phyloP scores from a whole-genome alignment of 2,113 vertebrate genomes.

The Ameiurus melas region DNA sequence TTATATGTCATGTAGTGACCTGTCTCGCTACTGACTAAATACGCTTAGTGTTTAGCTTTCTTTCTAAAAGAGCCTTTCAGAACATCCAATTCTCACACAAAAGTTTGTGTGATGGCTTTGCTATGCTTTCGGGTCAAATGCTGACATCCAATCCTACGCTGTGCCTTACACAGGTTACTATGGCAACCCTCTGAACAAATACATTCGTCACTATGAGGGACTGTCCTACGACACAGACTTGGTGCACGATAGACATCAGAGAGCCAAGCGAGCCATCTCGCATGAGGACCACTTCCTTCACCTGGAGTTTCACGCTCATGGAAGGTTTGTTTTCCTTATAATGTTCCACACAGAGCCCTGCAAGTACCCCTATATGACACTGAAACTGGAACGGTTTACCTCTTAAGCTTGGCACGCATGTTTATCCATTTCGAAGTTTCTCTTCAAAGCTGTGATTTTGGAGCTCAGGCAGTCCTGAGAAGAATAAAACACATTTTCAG shows the following conservation, averaged over 20 bases:
- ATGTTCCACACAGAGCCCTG: not conserved
- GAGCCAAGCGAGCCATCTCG: slow-evolving; percentile 87
- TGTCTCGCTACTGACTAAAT: not conserved
- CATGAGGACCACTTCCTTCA: slow-evolving; percentile 88
- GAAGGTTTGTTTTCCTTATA: slow-evolving; percentile 75
- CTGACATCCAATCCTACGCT: slow-evolving; percentile 30
- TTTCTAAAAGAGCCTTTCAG: not conserved
- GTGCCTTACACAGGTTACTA: slow-evolving; percentile 83
- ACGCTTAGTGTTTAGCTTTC: not conserved
- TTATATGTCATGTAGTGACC: not conserved
- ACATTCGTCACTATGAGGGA: slow-evolving; percentile 96
- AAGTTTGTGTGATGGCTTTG: not conserved
- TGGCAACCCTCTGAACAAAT: slow-evolving; percentile 93
- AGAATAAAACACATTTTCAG: not conserved
- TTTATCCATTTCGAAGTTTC: not conserved
- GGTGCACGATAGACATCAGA: slow-evolving; percentile 91
- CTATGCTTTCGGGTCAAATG: not conserved
- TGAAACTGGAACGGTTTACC: not conserved
- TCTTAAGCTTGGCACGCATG: not conserved
- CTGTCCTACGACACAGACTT: slow-evolving; percentile 87
- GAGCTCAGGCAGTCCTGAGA: not conserved
- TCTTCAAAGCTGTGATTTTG: not conserved
- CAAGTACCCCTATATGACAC: not conserved
- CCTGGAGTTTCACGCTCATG: slow-evolving; percentile 94
- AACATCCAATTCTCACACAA: not conserved